Conservation (phyloP, 2,888 invertebrate genomes). For the Calameuta filiformis region DNA sequence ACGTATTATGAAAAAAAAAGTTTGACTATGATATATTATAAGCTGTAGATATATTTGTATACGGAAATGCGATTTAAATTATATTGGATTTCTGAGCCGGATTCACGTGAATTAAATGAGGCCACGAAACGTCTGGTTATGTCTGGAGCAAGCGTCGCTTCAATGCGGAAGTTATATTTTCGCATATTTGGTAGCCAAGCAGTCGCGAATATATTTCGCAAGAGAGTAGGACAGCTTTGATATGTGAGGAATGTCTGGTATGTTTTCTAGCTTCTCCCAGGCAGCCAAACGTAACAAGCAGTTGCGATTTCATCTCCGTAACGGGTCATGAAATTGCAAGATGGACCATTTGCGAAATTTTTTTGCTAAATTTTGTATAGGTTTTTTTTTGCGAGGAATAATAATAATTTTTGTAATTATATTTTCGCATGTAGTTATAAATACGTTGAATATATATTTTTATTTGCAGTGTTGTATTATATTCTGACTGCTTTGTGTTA, state of each 20-base stretch:
- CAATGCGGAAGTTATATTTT: background rate
- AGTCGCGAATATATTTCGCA: background rate
- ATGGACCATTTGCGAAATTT: background rate
- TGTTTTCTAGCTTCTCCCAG: background rate
- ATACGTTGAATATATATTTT: too few species aligned
- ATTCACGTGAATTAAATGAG: background rate
- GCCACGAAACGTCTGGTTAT: background rate
- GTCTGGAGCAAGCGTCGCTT: background rate
- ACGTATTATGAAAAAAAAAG: too few species aligned
- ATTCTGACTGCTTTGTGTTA: background rate
- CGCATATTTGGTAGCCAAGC: background rate
- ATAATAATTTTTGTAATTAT: background rate
- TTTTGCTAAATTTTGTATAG: background rate
- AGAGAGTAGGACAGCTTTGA: background rate
- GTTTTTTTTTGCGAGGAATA: background rate
- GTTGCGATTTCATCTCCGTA: too few species aligned
- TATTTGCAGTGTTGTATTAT: too few species aligned
- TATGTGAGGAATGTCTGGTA: background rate
- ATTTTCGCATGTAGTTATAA: too few species aligned
- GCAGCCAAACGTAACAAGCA: too few species aligned
- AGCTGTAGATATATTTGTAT: background rate
- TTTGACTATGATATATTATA: too few species aligned
- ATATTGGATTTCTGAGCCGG: background rate
- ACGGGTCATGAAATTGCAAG: too few species aligned
- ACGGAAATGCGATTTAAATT: background rate